Evolutionary conservation across 2,113 vertebrate species (phyloP).

Genomic region (Zootoca vivipara): DNA sequence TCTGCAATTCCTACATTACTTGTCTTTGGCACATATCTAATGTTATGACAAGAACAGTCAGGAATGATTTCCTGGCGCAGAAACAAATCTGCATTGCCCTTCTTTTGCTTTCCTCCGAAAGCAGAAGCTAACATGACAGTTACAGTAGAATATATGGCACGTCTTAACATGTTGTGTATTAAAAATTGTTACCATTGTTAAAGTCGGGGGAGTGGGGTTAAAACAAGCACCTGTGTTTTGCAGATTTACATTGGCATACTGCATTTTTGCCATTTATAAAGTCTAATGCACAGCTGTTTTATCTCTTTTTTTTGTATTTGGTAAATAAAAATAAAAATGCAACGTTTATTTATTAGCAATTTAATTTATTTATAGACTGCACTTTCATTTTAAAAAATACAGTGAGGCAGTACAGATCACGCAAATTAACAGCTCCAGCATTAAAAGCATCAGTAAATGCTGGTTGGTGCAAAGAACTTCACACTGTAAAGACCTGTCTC

Average conservation of each 20-base stretch:
- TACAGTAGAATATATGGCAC: conserved; percentile 2
- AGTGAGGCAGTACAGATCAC: too few relatives aligned
- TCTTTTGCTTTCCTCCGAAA: not conserved
- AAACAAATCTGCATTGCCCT: not conserved
- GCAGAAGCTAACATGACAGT: not conserved
- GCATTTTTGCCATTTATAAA: not conserved
- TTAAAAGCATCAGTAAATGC: too few relatives aligned
- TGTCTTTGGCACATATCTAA: not conserved
- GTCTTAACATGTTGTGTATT: not conserved
- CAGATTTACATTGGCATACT: too few relatives aligned
- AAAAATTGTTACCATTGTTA: not conserved
- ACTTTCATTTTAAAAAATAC: too few relatives aligned
- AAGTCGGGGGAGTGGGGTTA: not conserved
- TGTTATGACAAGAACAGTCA: conserved; percentile 22
- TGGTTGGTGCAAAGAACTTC: too few relatives aligned
- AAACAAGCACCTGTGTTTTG: not conserved
- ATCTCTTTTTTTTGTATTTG: not conserved
- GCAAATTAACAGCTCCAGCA: too few relatives aligned
- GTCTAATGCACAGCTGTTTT: not conserved
- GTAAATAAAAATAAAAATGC: too few relatives aligned
- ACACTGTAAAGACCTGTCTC: too few relatives aligned
- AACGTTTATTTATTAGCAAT: too few relatives aligned
- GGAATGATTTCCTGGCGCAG: not conserved
- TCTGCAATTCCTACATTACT: not conserved
- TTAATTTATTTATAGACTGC: too few relatives aligned